Evolutionary conservation across 2,113 vertebrate species (phyloP), one percentile per base, ranked within the genome.

Genomic region (Columbina picui): DNA sequence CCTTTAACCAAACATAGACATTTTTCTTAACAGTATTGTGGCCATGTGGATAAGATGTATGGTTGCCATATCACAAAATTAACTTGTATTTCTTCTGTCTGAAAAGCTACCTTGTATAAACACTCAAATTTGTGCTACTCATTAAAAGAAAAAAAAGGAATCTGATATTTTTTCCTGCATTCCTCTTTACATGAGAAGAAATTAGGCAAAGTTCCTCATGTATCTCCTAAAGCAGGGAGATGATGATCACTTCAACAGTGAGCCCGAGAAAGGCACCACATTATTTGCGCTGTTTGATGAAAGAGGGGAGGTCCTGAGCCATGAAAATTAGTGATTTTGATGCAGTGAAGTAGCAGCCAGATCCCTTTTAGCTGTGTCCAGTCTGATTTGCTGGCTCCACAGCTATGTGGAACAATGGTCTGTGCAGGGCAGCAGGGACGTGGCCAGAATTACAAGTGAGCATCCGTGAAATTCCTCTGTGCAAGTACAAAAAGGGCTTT

Each of bases 401-500:
- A 89, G 59, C 83, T 93, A 80, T 21, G 0, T 68, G 60, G 47
- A 94, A 88, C 92, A 96, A 96, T 85, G 50, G 91, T 74, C 79
- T 90, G 63, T 91, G 90, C 92, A 96, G 79, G 82, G 79, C 73
- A 92, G 92, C 41, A 50, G 45, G 59, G 71, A 96, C 50, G 52
- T 95, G 94, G 79, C 45, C 90, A 92, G 96, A 92, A 96, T 96
- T 56, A 90, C 69, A 90, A 97, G 82, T 22, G 36, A 90, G 71
- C 38, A 67, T 38, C 90, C 3, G 0, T n/a, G 43, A 90, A 75
- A 92, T 90, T 93, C 77, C 65, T 79, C 53, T 53, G 29, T 56
- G 53, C 39, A 38, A 34, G 27, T 67, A 69, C 50, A 68, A 38
- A 47, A 79, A 61, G 43, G 14, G 18, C 5, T 76, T 80, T 87